A percentile compares a stretch with the other conserved stretches of the same genome.
phyloP scores from a whole-genome alignment of 2,888 invertebrate species.

The Eupithecia subfuscata region DNA sequence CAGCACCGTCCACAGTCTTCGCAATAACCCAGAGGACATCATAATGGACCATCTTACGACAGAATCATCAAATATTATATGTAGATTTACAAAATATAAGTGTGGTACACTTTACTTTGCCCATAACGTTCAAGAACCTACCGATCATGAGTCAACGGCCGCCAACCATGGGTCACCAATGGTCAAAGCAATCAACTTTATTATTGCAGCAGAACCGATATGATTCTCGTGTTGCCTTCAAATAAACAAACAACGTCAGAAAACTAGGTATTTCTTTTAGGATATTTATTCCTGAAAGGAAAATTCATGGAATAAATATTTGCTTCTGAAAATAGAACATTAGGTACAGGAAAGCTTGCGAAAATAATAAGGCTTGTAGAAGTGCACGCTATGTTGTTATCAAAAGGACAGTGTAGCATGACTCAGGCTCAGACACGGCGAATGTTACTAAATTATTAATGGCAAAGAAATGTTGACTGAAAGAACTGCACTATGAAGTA shows the following conservation, averaged over 20 bases:
- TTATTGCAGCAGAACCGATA: slow-evolving; percentile 20
- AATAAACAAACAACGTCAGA: slow-evolving; percentile 18
- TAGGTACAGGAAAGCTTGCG: not conserved
- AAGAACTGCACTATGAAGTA: not conserved
- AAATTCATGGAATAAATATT: not conserved
- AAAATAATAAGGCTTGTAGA: not conserved
- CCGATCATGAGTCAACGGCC: slow-evolving; percentile 34
- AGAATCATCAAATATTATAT: not conserved
- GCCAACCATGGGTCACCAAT: slow-evolving; percentile 26
- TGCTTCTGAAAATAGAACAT: not conserved
- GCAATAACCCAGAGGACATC: not conserved
- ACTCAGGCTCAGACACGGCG: not conserved
- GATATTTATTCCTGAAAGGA: not conserved
- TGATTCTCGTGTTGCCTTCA: slow-evolving; percentile 11
- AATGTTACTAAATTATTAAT: not conserved
- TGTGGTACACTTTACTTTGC: not conserved
- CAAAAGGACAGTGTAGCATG: not conserved
- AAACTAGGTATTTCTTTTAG: not conserved
- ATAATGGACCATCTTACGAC: not conserved
- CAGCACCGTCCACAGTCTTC: not conserved
- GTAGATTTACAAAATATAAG: not conserved
- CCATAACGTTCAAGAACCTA: slow-evolving; percentile 1
- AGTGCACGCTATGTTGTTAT: not conserved
- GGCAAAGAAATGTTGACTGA: not conserved
- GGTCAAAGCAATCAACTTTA: slow-evolving; percentile 40